Percentiles rank a stretch among this genome's conserved stretches.
Evolutionary conservation across 2,113 vertebrate species (phyloP).

Genomic region (Pandion haliaetus): DNA sequence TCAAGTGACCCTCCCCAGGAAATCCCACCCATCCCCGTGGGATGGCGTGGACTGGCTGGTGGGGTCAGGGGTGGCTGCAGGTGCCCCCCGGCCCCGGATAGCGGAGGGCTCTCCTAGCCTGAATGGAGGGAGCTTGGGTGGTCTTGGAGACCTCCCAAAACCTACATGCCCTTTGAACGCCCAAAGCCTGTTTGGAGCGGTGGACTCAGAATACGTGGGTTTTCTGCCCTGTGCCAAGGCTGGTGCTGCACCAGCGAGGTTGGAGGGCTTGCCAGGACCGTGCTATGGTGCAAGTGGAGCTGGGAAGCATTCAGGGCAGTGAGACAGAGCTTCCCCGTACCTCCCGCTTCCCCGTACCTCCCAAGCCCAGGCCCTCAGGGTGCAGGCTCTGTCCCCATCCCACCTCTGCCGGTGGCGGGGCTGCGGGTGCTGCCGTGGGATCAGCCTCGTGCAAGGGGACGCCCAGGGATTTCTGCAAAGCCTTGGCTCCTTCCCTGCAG

Average conservation of each 20-base stretch:
- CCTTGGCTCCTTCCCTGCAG: not conserved
- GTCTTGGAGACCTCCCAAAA: not conserved
- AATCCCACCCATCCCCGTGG: not conserved
- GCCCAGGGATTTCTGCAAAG: not conserved
- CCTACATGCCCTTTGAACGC: not conserved
- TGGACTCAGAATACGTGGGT: accelerated
- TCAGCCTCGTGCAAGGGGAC: not conserved
- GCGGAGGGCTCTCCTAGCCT: accelerated
- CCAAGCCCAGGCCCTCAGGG: not conserved
- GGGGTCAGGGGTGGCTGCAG: not conserved
- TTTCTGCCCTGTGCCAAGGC: not conserved
- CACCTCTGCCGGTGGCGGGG: not conserved
- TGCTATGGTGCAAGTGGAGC: accelerated
- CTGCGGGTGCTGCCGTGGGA: not conserved
- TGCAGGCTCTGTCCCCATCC: not conserved
- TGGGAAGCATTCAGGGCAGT: not conserved
- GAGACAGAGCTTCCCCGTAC: not conserved
- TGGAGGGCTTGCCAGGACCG: not conserved
- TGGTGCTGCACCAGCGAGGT: not conserved
- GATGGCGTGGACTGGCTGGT: not conserved
- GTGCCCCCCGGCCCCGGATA: not conserved
- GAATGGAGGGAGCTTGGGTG: not conserved
- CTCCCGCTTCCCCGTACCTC: not conserved
- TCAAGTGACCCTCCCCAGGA: not conserved
- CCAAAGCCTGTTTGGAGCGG: accelerated